These are phyloP conservation scores for Corythornis cristatus DNA, from an alignment of 2,113 vertebrate genomes.

Conservation along the genomic window DNA sequence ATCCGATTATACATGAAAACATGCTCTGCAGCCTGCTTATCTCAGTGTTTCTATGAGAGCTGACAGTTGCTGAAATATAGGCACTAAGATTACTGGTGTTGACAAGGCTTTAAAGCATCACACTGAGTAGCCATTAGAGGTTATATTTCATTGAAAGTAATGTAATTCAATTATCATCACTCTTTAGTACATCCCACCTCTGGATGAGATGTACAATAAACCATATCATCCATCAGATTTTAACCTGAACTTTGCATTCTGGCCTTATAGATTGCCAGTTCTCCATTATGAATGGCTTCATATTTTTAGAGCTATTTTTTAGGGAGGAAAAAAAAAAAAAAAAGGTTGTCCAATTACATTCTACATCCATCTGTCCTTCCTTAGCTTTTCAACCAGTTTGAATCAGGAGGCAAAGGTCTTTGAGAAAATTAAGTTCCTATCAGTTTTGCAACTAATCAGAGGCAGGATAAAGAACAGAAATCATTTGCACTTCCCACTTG, in stretches of 20 bases:
- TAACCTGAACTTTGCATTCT: slow-evolving; percentile 58
- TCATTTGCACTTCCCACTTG: neutral
- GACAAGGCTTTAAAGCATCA: slow-evolving; percentile 72
- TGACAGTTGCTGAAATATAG: slow-evolving; percentile 72
- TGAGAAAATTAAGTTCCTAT: slow-evolving; percentile 57
- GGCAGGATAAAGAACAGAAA: slow-evolving; percentile 7
- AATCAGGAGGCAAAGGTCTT: slow-evolving; percentile 47
- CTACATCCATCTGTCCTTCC: neutral
- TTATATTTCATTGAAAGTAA: slow-evolving; percentile 69
- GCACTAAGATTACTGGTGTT: slow-evolving; percentile 63
- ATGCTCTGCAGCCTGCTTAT: slow-evolving; percentile 33
- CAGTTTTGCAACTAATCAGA: slow-evolving; percentile 38
- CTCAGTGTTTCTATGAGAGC: slow-evolving; percentile 42
- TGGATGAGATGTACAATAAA: slow-evolving; percentile 35
- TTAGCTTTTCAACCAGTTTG: slow-evolving; percentile 8
- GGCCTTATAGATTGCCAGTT: slow-evolving; percentile 10
- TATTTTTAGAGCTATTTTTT: slow-evolving; percentile 26
- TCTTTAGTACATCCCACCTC: slow-evolving; percentile 44
- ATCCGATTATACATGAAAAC: neutral
- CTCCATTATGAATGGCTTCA: slow-evolving; percentile 34
- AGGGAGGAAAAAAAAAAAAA: neutral
- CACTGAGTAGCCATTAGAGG: slow-evolving; percentile 67
- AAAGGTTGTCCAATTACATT: slow-evolving; percentile 31
- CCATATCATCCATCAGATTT: slow-evolving; percentile 56
- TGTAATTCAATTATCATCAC: slow-evolving; percentile 69